Evolutionary conservation across 1,140 invertebrate genomes (phyloP).

Genomic region (Drosophila subpulchrella): DNA sequence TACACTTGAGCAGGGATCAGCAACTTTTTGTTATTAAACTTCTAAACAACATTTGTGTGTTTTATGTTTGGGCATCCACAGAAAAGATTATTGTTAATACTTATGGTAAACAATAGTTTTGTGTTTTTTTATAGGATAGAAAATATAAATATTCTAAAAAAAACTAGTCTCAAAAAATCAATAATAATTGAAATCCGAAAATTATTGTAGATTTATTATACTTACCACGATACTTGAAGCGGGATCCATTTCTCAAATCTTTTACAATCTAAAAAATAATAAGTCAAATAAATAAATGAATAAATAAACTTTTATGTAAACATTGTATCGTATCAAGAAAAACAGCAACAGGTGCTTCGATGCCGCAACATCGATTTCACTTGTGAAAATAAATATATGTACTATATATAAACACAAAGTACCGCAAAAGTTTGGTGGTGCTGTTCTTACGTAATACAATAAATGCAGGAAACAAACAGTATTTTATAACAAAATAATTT

Average conservation of each 20-base stretch:
- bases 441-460: not conserved
- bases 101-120: too few species aligned
- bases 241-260: constrained; percentile 49
- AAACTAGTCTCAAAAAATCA: too few species aligned
- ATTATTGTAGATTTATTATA: not conserved
- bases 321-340: not conserved
- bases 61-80: too few species aligned
- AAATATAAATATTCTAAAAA: too few species aligned
- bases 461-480: not conserved
- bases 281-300: not conserved
- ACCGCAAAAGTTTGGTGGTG: too few species aligned
- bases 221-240: constrained; percentile 42
- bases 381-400: not conserved
- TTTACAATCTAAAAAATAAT: constrained; percentile 7
- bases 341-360: constrained; percentile 30
- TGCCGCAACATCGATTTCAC: not conserved
- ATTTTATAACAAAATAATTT: not conserved
- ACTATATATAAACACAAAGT: not conserved
- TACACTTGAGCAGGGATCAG: too few species aligned
- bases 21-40: too few species aligned
- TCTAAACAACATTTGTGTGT: too few species aligned
- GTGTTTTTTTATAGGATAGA: too few species aligned
- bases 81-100: too few species aligned
- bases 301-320: too few species aligned
- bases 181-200: too few species aligned